Evolutionary conservation across 2,888 invertebrate genomes (phyloP).

Genomic region (Bombyx huttoni): DNA sequence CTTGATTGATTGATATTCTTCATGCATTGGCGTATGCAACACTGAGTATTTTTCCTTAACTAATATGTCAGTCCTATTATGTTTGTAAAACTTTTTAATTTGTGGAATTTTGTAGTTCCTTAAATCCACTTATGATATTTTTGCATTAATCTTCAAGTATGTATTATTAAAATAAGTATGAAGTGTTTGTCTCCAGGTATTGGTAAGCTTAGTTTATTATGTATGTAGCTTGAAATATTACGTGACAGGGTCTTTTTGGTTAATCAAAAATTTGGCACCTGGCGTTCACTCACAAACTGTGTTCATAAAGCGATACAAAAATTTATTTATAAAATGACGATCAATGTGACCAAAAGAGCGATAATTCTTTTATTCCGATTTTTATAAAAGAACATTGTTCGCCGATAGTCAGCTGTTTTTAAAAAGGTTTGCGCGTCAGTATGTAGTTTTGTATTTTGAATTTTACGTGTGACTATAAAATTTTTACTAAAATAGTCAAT

Average conservation of each 20-base stretch:
- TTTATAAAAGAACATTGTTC: slow-evolving; percentile 48
- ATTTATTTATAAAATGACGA: slow-evolving; percentile 20
- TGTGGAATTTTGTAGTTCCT: neutral
- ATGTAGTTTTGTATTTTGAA: neutral
- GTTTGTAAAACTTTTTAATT: neutral
- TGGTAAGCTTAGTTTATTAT: slow-evolving; percentile 21
- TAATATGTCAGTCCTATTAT: neutral
- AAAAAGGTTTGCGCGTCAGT: slow-evolving; percentile 1
- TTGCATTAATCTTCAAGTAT: slow-evolving; percentile 1
- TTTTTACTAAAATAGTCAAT: slow-evolving; percentile 15
- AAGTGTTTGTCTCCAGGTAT: slow-evolving; percentile 28
- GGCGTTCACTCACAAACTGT: slow-evolving; percentile 28
- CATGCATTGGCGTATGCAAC: neutral
- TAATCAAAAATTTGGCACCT: slow-evolving; percentile 43
- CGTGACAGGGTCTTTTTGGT: slow-evolving; percentile 59
- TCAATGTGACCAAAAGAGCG: slow-evolving; percentile 19
- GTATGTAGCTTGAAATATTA: slow-evolving; percentile 22
- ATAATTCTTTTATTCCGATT: slow-evolving; percentile 47
- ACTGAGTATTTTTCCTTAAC: neutral
- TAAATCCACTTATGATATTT: neutral
- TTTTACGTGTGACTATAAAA: neutral
- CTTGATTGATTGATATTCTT: neutral
- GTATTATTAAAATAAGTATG: slow-evolving; percentile 1
- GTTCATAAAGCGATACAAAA: slow-evolving; percentile 30
- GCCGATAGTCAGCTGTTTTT: slow-evolving; percentile 15